These are phyloP conservation scores for Rhabdomys pumilio DNA, from an alignment of 2,797 vertebrate genomes.

Conservation along the genomic window DNA sequence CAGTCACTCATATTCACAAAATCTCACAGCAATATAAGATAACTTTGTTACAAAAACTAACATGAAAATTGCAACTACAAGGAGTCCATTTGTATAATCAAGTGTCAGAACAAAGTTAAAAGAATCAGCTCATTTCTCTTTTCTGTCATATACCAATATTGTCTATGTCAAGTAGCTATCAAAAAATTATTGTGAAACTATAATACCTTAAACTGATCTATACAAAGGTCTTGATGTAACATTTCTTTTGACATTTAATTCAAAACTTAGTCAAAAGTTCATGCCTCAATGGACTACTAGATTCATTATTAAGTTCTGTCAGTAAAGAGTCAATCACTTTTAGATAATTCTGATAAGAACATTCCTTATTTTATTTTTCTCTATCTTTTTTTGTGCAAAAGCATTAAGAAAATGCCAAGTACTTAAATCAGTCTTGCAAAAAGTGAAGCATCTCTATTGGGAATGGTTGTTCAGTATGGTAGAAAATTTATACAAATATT, in stretches of 20 bases:
- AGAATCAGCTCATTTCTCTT: neutral
- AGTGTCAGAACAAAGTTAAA: neutral
- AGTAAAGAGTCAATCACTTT: constrained; percentile 64
- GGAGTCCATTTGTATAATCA: neutral
- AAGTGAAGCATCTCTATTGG: constrained; percentile 37
- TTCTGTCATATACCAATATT: neutral
- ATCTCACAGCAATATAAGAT: neutral
- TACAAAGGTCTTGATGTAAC: neutral
- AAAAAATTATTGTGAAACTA: neutral
- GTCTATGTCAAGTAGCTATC: neutral
- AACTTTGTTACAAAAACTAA: neutral
- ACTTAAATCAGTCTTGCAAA: constrained; percentile 37
- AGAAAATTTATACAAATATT: constrained; percentile 16
- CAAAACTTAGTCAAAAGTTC: constrained; percentile 63
- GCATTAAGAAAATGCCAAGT: constrained; percentile 50
- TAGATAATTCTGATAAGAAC: constrained; percentile 55
- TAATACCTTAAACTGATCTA: neutral
- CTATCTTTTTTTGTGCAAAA: neutral
- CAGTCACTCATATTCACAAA: neutral
- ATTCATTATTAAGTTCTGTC: constrained; percentile 64
- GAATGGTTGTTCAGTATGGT: neutral
- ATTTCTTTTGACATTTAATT: constrained; percentile 70
- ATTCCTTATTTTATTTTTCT: constrained; percentile 25
- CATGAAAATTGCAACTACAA: neutral
- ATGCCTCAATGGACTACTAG: neutral